A percentile compares a stretch with the other conserved stretches of the same genome.
These are phyloP conservation scores for Megaleporinus macrocephalus DNA, from an alignment of 2,113 vertebrate species.

Conservation along the genomic window DNA sequence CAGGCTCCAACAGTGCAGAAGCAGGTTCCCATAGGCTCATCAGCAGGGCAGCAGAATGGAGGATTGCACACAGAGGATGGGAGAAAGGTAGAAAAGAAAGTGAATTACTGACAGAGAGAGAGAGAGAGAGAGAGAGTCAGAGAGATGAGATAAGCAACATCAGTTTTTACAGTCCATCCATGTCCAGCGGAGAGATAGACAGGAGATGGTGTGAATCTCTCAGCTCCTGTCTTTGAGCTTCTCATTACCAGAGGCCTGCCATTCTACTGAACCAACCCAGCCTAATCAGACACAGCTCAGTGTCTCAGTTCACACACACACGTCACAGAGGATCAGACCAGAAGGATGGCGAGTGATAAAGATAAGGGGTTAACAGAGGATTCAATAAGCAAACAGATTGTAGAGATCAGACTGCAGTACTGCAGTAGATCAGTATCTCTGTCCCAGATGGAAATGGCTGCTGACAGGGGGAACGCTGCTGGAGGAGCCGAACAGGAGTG, in stretches of 20 bases:
- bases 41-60: neutral
- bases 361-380: neutral
- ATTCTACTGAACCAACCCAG: neutral
- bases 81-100: conserved; percentile 1
- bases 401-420: neutral
- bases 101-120: conserved; percentile 2
- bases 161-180: neutral
- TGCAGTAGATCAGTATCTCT: conserved; percentile 10
- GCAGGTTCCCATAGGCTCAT: neutral
- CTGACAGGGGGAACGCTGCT: neutral
- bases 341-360: conserved; percentile 1
- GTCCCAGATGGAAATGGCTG: neutral
- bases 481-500: neutral
- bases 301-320: neutral
- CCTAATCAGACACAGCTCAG: conserved; percentile 7
- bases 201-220: conserved; percentile 1
- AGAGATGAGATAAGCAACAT: neutral
- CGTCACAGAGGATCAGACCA: neutral
- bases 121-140: neutral
- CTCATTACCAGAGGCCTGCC: conserved; percentile 5
- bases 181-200: neutral
- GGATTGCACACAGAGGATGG: conserved; percentile 2
- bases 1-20: neutral
- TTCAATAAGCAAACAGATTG: neutral
- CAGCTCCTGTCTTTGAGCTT: neutral